phyloP scores from a whole-genome alignment of 2,888 invertebrate species.

The Mythimna vitellina region DNA sequence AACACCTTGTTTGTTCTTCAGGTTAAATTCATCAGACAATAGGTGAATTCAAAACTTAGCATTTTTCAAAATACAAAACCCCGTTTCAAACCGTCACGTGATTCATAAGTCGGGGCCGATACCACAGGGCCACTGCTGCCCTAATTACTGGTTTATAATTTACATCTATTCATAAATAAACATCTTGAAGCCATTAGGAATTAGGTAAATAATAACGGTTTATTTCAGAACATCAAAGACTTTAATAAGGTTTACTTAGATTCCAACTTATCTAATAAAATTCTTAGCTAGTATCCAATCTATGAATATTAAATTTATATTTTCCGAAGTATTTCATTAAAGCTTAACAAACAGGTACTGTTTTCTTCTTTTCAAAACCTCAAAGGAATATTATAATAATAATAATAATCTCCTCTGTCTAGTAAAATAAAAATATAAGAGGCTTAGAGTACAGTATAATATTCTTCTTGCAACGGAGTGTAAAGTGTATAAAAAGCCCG shows the following conservation, averaged over 20 bases:
- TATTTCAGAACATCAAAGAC: constrained; percentile 11
- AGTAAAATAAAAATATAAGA: constrained; percentile 60
- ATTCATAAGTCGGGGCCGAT: too few species aligned
- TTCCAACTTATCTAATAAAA: neutral
- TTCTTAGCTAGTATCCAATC: neutral
- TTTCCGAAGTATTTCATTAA: neutral
- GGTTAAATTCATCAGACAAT: too few species aligned
- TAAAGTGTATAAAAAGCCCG: constrained; percentile 51
- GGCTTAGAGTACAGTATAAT: constrained; percentile 58
- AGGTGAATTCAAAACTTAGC: too few species aligned
- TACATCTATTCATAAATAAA: too few species aligned
- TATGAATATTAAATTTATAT: constrained; percentile 1
- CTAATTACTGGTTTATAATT: too few species aligned
- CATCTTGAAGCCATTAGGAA: neutral
- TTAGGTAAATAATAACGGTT: neutral
- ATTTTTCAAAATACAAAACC: too few species aligned
- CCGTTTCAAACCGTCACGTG: too few species aligned
- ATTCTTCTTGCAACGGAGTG: constrained; percentile 49
- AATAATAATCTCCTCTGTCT: constrained; percentile 48
- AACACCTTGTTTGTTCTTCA: too few species aligned
- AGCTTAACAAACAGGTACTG: neutral
- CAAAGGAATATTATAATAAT: constrained; percentile 14
- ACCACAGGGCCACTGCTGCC: too few species aligned
- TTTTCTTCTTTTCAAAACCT: constrained; percentile 33
- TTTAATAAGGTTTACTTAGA: neutral